Base-by-base conservation (phyloP, 2,113 vertebrate species). In the Grantiella picta region DNA sequence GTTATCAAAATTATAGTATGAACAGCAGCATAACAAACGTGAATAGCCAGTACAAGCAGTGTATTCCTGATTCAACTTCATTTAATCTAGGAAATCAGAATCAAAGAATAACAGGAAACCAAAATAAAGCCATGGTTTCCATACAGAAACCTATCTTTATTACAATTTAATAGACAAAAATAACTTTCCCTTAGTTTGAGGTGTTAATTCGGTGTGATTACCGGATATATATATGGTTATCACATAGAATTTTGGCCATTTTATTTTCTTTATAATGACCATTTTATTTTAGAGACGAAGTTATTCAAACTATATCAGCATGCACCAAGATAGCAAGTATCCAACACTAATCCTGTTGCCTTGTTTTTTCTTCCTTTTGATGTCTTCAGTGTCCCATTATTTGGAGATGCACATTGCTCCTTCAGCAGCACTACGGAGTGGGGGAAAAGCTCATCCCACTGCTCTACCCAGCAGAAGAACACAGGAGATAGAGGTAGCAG, bases 381-480 rank as follows among this genome's bases (percentile, higher is more conserved):
- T 7, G 2, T 47, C 47, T 77, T 75, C 56, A 64, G 35, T 4
- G 3, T 75, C 65, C 44, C 38, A 20, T 21, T 45, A 52, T 44
- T 60, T 71, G 52, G 52, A 94, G 47, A 12, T 71, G 78, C 38
- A 47, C 33, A 19, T 47, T 5, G 2, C n/a, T 44, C 49, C 33
- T 60, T 64, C 66, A 56, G 59, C 12, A 81, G n/a, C 0, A 0
- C 22, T 16, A 10, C 27, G 12, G 17, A 36, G 4, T 2, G 10
- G 8, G 31, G 8, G 44, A 7, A 49, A 83, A 71, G 17, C 20
- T 50, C 47, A 81, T 68, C 11, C 35, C 35, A 35, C 16, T 1
- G 40, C 29, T 35, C 47, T 42, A 47, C 33, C 75, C 21, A 81
- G 36, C 0, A 0, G 23, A 59, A 82, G 50, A 47, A 49, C 40